These are phyloP conservation scores for Nowickia ferox DNA, from an alignment of 2,888 invertebrate species.

Conservation along the genomic window DNA sequence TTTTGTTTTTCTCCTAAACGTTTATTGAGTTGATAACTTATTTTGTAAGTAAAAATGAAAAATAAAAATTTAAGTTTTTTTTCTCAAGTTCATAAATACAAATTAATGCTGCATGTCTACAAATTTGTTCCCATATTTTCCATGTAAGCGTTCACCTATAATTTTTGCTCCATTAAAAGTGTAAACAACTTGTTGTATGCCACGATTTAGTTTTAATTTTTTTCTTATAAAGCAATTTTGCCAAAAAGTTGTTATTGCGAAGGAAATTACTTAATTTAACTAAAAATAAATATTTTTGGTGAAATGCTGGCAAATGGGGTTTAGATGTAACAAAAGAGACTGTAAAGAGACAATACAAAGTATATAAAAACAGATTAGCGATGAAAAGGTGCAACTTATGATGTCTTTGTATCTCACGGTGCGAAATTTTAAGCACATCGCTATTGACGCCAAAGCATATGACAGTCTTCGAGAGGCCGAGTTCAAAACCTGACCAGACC, in stretches of 20 bases:
- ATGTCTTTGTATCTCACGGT: background rate
- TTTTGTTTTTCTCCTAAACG: conserved; percentile 49
- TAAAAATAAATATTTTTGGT: conserved; percentile 33
- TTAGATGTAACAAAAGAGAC: background rate
- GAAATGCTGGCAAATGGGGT: background rate
- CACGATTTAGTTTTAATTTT: conserved; percentile 16
- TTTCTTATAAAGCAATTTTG: conserved; percentile 39
- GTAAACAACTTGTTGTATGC: conserved; percentile 64
- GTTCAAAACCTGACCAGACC: too few species aligned
- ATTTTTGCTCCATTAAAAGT: conserved; percentile 34
- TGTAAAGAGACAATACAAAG: background rate
- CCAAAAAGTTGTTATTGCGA: conserved; percentile 68
- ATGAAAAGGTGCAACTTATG: background rate
- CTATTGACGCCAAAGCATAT: too few species aligned
- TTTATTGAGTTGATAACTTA: conserved; percentile 66
- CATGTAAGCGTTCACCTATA: background rate
- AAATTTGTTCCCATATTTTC: conserved; percentile 53
- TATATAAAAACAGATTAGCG: background rate
- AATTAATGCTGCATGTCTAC: conserved; percentile 64
- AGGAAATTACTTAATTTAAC: conserved; percentile 71
- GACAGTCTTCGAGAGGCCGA: too few species aligned
- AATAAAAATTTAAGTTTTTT: conserved; percentile 15
- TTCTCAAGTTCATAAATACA: conserved; percentile 50
- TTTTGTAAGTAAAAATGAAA: conserved; percentile 28
- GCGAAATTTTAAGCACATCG: too few species aligned